Evolutionary conservation across 2,888 invertebrate species (phyloP).

Genomic region (Diarsia dahlii): DNA sequence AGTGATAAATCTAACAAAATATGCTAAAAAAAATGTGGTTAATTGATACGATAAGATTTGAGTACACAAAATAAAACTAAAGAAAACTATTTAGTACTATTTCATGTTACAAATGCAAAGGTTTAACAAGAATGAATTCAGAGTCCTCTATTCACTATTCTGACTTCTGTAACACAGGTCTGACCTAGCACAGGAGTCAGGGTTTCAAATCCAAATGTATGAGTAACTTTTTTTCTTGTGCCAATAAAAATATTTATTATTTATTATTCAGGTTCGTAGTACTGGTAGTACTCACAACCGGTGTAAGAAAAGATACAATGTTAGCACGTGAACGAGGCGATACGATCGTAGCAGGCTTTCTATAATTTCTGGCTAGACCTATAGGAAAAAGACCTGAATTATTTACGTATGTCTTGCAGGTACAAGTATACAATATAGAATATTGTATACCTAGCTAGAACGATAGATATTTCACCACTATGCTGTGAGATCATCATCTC

Average conservation of each 20-base stretch:
- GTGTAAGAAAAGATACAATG: not conserved
- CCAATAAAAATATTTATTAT: too few species aligned
- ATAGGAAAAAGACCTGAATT: not conserved
- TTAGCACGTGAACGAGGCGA: not conserved
- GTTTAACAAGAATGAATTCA: not conserved
- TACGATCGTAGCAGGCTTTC: not conserved
- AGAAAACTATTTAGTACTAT: not conserved
- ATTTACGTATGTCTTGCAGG: not conserved
- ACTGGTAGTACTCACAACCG: not conserved
- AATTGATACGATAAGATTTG: too few species aligned
- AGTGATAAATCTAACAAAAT: constrained; percentile 35
- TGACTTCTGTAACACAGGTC: too few species aligned
- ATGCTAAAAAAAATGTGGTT: too few species aligned
- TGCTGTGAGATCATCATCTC: constrained; percentile 9
- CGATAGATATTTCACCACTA: not conserved
- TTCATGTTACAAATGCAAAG: not conserved
- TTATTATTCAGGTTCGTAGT: not conserved
- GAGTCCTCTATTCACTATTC: not conserved
- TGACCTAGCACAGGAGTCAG: too few species aligned
- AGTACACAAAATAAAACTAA: not conserved
- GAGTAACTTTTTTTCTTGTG: too few species aligned
- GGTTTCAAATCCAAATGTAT: too few species aligned
- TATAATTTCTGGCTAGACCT: not conserved
- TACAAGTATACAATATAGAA: not conserved
- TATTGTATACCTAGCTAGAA: not conserved